Evolutionary conservation across 2,888 invertebrate species (phyloP), one percentile per base, ranked within the genome.

Genomic region (Stenolophus ochropezus): DNA sequence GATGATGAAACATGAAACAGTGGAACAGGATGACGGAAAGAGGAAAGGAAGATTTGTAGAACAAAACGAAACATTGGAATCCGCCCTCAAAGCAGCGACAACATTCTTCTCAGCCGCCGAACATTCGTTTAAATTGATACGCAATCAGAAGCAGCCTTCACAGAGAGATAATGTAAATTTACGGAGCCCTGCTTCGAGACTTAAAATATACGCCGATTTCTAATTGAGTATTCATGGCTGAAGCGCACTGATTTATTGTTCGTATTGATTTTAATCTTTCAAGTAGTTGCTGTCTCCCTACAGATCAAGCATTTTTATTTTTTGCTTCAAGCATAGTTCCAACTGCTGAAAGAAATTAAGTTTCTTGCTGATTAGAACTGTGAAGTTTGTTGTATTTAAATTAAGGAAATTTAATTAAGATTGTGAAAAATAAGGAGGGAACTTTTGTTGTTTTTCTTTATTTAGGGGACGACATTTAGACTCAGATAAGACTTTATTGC

Each of bases 181-280:
- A 80, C 80, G 80, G 27, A 20, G 8, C 58, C 11, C 47, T 77
- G 61, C 77, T 77, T 27, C 47, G 14, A 69, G 69, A 51, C 79
- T 71, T 85, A 84, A 86, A 85, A 85, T 85, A 85, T 84, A 85
- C 53, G 53, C 56, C 51, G 84, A 77, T 82, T 82, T 84, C 85
- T 86, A 86, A 86, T 86, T 86, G 85, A 85, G 85, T 85, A 85
- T 86, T 86, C 86, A 86, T 85, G 86, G 83, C 53, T 73, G 73
- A 73, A 71, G 69, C 80, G n/a, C 20, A n/a, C 80, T 80, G 80
- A 80, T 80, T 80, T 80, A 80, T 80, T 80, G 58, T 73, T 56
- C 20, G 56, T 80, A 73, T 69, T 80, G 80, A 80, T 80, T 80
- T 80, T 80, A 80, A 80, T 80, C 80, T 80, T 73, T 78, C 69